Percentiles rank a stretch among this genome's conserved stretches.
Conservation (phyloP, 2,888 invertebrate species). For the Euzetes globulus region DNA sequence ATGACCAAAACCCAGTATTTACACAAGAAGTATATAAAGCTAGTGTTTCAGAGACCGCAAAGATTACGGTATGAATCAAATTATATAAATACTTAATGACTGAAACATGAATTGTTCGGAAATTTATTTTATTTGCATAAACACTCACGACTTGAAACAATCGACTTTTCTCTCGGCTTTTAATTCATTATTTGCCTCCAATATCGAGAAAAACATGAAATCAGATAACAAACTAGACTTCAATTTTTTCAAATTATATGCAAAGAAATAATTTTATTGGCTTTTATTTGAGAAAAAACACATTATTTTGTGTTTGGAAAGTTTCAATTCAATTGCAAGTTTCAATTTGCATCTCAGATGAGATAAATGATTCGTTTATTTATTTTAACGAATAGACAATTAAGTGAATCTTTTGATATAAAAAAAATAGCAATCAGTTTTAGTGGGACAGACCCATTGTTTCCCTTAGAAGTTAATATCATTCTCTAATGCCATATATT, state of each 20-base stretch:
- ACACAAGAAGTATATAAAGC: slow-evolving; percentile 69
- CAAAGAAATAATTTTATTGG: too few relatives aligned
- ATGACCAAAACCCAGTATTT: slow-evolving; percentile 54
- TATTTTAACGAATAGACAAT: slow-evolving; percentile 1
- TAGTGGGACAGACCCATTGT: slow-evolving; percentile 21
- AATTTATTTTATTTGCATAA: slow-evolving; percentile 14
- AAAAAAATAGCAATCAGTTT: background rate
- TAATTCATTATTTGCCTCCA: background rate
- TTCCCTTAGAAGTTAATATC: slow-evolving; percentile 15
- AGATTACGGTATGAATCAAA: slow-evolving; percentile 58
- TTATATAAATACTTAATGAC: background rate
- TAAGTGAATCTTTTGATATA: slow-evolving; percentile 23
- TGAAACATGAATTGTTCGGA: background rate
- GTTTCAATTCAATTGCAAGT: background rate
- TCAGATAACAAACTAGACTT: slow-evolving; percentile 22
- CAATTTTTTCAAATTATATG: background rate
- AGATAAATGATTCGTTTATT: slow-evolving; percentile 2
- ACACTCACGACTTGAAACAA: slow-evolving; percentile 21
- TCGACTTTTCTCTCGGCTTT: background rate
- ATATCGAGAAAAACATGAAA: slow-evolving; percentile 9
- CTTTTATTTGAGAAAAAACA: background rate
- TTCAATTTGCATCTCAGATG: background rate
- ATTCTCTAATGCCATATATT: slow-evolving; percentile 11
- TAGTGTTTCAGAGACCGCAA: slow-evolving; percentile 67
- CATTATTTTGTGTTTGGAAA: background rate